phyloP scores from a whole-genome alignment of 2,888 invertebrate species.

The Drosophila greeni region DNA sequence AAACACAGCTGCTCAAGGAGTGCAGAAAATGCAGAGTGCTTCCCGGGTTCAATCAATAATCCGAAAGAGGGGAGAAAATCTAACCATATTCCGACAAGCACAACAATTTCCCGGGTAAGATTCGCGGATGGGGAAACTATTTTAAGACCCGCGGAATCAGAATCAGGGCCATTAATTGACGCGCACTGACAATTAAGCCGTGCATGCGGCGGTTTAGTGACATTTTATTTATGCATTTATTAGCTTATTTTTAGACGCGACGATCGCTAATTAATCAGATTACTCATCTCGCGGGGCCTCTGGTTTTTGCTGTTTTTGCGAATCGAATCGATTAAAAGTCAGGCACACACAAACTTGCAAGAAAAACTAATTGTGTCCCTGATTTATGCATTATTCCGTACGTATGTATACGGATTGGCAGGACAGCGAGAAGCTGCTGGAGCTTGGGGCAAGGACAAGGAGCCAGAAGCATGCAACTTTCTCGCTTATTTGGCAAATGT shows the following conservation, averaged over 20 bases:
- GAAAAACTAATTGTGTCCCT: conserved; percentile 36
- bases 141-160: conserved; percentile 14
- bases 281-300: conserved; percentile 1
- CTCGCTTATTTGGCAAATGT: conserved; percentile 71
- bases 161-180: conserved; percentile 28
- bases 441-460: neutral
- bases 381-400: conserved; percentile 64
- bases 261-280: conserved; percentile 17
- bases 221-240: conserved; percentile 33
- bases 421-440: conserved; percentile 13
- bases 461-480: conserved; percentile 54
- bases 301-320: no score
- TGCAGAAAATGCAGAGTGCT: neutral
- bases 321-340: conserved; percentile 18
- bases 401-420: conserved; percentile 55
- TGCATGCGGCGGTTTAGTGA: conserved; percentile 26
- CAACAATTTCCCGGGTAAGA: conserved; percentile 11
- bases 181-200: conserved; percentile 27
- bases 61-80: conserved; percentile 8
- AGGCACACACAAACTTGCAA: neutral
- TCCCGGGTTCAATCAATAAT: conserved; percentile 5
- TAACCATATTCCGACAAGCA: conserved; percentile 1
- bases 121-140: neutral
- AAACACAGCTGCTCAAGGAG: neutral
- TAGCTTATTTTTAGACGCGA: conserved; percentile 24